A percentile compares a stretch with the other conserved stretches of the same genome.
Evolutionary conservation across 1,140 invertebrate species (phyloP).

Genomic region (Araneus ventricosus): DNA sequence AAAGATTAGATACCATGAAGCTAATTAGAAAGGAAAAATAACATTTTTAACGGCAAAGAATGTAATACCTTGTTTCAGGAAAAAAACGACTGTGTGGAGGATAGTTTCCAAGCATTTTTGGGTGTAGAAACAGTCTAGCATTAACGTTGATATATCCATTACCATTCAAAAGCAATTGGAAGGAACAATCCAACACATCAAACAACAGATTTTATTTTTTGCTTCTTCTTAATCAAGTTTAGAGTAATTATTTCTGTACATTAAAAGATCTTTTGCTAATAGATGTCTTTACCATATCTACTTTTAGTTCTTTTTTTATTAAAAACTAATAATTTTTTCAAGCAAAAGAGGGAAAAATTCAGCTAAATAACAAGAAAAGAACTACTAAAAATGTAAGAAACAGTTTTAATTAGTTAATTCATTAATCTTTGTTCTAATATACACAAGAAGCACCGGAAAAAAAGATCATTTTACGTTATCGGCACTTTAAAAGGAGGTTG

Average conservation of each 20-base stretch:
- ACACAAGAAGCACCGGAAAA: neutral
- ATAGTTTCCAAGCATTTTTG: too few species aligned
- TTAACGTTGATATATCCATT: neutral
- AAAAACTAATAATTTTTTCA: neutral
- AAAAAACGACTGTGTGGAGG: too few species aligned
- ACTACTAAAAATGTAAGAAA: neutral
- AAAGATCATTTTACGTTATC: conserved; percentile 21
- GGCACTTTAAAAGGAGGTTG: conserved; percentile 17
- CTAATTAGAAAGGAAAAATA: too few species aligned
- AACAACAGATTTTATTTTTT: neutral
- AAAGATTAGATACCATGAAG: too few species aligned
- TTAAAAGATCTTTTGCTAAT: neutral
- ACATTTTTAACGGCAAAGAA: too few species aligned
- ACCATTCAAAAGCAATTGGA: neutral
- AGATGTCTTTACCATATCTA: neutral
- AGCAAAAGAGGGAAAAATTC: neutral
- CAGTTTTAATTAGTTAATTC: conserved; percentile 42
- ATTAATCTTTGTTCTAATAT: conserved; percentile 39
- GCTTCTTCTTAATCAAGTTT: neutral
- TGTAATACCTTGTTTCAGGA: too few species aligned
- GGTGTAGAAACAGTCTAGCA: neutral
- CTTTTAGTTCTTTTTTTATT: neutral
- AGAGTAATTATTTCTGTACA: neutral
- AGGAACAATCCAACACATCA: neutral
- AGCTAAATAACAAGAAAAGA: neutral